Conservation (phyloP, 1,140 invertebrate species). For the Centruroides vittatus region DNA sequence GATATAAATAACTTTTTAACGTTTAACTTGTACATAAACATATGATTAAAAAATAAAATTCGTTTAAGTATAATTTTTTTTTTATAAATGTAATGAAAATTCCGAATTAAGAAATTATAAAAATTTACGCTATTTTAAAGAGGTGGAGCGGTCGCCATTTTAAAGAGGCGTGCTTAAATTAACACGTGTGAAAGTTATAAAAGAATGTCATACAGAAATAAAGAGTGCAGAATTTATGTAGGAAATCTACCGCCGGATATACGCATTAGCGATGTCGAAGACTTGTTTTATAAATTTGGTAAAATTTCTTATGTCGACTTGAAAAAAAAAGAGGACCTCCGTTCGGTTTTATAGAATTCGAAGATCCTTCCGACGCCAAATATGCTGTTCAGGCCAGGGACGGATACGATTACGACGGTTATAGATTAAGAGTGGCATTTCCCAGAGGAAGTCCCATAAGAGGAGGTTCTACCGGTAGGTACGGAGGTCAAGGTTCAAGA, state of each 20-base stretch:
- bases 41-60: too few species aligned
- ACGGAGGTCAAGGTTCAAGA: conserved; percentile 21
- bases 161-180: too few species aligned
- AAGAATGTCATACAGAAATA: conserved; percentile 26
- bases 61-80: too few species aligned
- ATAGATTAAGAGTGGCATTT: conserved; percentile 90
- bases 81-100: too few species aligned
- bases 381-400: conserved; percentile 69
- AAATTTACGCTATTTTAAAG: too few species aligned
- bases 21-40: too few species aligned
- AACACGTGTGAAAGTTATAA: background rate
- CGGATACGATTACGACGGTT: conserved; percentile 97
- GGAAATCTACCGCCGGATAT: conserved; percentile 97
- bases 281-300: conserved; percentile 97
- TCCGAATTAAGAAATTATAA: too few species aligned
- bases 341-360: conserved; percentile 99
- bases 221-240: conserved; percentile 90
- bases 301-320: conserved; percentile 96
- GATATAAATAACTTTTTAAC: too few species aligned
- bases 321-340: conserved; percentile 95
- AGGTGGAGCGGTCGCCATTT: too few species aligned
- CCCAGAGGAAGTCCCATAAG: conserved; percentile 48
- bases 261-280: conserved; percentile 94
- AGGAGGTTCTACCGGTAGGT: conserved; percentile 21
- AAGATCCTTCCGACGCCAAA: conserved; percentile 66